phyloP scores from a whole-genome alignment of 2,888 invertebrate species.

The Melinopterus prodromus region DNA sequence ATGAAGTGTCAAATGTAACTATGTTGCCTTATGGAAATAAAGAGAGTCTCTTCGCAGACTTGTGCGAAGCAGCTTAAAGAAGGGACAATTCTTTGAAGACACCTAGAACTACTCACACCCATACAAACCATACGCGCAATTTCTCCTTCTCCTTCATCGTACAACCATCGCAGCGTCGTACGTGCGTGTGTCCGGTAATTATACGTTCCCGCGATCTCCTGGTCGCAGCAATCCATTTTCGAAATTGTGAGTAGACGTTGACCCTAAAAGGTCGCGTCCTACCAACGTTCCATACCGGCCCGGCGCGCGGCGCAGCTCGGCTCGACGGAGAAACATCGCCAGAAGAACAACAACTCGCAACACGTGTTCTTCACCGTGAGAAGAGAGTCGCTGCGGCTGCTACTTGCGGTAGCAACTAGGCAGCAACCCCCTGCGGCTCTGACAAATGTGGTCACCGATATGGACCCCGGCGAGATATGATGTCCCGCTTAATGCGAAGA shows the following conservation, averaged over 20 bases:
- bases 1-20: too few relatives aligned
- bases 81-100: too few relatives aligned
- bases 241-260: slow-evolving; percentile 37
- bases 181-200: background rate
- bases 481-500: slow-evolving; percentile 32
- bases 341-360: slow-evolving; percentile 33
- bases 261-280: slow-evolving; percentile 23
- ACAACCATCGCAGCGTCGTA: background rate
- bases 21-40: too few relatives aligned
- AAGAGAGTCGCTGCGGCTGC: slow-evolving; percentile 37
- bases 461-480: slow-evolving; percentile 35
- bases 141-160: background rate
- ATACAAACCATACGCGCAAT: background rate
- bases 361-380: slow-evolving; percentile 42
- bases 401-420: slow-evolving; percentile 45
- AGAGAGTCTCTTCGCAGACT: too few relatives aligned
- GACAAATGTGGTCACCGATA: slow-evolving; percentile 51
- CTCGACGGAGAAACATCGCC: slow-evolving; percentile 17
- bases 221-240: slow-evolving; percentile 17
- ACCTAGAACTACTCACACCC: background rate
- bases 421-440: slow-evolving; percentile 47
- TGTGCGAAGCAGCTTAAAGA: too few relatives aligned
- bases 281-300: background rate
- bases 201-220: background rate
- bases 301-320: background rate